These are phyloP conservation scores for Harpagoxenus sublaevis DNA, from an alignment of 2,888 invertebrate species.

Conservation along the genomic window DNA sequence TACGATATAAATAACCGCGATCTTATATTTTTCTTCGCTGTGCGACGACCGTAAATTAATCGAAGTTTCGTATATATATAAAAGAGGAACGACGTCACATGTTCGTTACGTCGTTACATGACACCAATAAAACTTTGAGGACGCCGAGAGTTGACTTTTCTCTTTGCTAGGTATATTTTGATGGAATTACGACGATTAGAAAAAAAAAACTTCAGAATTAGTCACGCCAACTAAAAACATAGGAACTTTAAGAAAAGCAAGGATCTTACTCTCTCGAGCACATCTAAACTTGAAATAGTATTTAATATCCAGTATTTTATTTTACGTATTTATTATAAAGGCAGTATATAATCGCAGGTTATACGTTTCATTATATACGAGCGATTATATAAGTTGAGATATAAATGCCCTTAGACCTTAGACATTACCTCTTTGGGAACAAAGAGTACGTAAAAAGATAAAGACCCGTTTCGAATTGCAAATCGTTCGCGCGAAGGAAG, in stretches of 20 bases:
- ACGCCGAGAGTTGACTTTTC: background rate
- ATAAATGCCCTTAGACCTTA: background rate
- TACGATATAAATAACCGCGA: conserved; percentile 2
- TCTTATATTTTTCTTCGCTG: background rate
- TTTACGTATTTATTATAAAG: background rate
- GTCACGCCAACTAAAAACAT: background rate
- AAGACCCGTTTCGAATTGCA: conserved; percentile 51
- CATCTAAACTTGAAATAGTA: conserved; percentile 3
- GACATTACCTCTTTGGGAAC: background rate
- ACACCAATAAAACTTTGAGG: background rate
- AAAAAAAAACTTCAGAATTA: background rate
- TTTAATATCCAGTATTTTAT: background rate
- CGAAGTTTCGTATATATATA: background rate
- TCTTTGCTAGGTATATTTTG: background rate
- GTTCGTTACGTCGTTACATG: background rate
- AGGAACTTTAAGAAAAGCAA: conserved; percentile 2
- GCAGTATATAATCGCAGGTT: background rate
- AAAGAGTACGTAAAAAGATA: conserved; percentile 45
- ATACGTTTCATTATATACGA: background rate
- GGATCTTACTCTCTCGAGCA: background rate
- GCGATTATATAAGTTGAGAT: conserved; percentile 18
- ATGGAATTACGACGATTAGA: conserved; percentile 12
- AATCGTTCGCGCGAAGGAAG: conserved; percentile 29
- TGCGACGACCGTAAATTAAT: background rate
- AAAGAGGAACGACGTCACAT: background rate